Percentiles rank a stretch among this genome's conserved stretches.
These are phyloP conservation scores for Pseudonaja textilis DNA, from an alignment of 2,113 vertebrate genomes.

Conservation along the genomic window DNA sequence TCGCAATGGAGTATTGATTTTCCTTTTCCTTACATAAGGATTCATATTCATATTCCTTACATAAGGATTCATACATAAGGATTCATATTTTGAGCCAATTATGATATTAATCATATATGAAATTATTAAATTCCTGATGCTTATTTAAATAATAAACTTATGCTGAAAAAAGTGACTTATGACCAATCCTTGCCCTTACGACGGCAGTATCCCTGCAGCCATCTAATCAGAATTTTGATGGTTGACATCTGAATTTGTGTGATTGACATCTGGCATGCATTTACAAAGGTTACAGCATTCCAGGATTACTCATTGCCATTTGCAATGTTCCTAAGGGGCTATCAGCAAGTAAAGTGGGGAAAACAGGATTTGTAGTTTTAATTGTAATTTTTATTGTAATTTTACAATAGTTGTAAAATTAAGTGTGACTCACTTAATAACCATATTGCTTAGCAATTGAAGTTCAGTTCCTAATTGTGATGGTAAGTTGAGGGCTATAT, in stretches of 20 bases:
- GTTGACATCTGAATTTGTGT: background rate
- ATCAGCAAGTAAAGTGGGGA: background rate
- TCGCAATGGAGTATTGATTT: slow-evolving; percentile 46
- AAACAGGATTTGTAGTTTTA: background rate
- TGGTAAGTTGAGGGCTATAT: background rate
- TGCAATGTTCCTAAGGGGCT: background rate
- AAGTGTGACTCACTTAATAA: background rate
- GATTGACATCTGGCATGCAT: background rate
- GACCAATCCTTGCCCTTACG: background rate
- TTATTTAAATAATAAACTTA: background rate
- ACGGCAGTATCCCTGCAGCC: background rate
- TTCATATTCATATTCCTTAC: background rate
- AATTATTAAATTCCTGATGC: background rate
- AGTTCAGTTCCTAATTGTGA: background rate
- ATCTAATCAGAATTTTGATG: background rate
- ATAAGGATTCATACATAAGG: background rate
- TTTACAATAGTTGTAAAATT: background rate
- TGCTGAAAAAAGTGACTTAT: background rate
- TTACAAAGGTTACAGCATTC: background rate
- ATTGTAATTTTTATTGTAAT: too few species aligned
- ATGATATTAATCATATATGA: background rate
- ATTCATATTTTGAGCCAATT: background rate
- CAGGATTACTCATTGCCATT: background rate
- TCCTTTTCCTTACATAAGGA: background rate
- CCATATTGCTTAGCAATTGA: background rate